phyloP scores from a whole-genome alignment of 2,113 vertebrate species.

The Raja brachyura region DNA sequence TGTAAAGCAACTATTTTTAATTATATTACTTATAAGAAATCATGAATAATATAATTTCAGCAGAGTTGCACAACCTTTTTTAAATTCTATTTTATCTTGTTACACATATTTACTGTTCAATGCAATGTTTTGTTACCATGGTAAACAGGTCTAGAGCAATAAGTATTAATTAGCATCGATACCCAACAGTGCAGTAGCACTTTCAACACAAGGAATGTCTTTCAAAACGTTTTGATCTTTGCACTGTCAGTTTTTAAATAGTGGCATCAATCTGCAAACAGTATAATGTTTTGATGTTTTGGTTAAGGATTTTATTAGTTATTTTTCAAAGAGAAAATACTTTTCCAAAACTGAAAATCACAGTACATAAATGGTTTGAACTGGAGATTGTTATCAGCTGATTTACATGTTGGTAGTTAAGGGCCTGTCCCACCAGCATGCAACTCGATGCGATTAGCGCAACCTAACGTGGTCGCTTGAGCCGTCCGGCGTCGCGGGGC shows the following conservation, averaged over 20 bases:
- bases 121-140: slow-evolving; percentile 6
- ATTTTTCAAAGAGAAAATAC: not conserved
- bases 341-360: no score
- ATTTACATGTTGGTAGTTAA: not conserved
- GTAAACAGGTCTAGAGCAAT: not conserved
- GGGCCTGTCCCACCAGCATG: no score
- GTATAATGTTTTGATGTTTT: slow-evolving; percentile 4
- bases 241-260: not conserved
- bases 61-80: not conserved
- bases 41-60: not conserved
- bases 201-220: not conserved
- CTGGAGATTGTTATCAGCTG: not conserved
- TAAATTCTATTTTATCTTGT: not conserved
- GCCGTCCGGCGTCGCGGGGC: no score
- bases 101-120: not conserved
- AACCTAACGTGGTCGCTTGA: no score
- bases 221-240: slow-evolving; percentile 32
- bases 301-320: not conserved
- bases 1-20: not conserved
- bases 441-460: no score
- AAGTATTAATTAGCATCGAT: not conserved
- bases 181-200: not conserved
- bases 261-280: not conserved
- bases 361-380: not conserved
- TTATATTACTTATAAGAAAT: not conserved